Conservation (phyloP, 2,113 vertebrate species). For the Heterocephalus glaber region DNA sequence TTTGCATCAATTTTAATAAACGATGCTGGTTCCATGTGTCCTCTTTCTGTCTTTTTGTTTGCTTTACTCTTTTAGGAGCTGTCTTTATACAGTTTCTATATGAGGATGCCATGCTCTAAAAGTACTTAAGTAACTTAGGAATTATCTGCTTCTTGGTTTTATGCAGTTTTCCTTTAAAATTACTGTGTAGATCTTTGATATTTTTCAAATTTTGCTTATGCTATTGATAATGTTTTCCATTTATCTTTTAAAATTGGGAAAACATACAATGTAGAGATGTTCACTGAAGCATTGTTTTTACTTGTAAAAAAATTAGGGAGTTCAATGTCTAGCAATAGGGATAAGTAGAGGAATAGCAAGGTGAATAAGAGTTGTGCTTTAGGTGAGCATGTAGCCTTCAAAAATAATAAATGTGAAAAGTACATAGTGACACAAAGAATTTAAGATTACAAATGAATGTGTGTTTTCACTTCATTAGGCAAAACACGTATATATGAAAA, state of each 20-base stretch:
- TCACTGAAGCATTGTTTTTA: not conserved
- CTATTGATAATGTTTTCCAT: not conserved
- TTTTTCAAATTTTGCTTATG: not conserved
- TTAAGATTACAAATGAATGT: not conserved
- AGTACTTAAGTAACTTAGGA: not conserved
- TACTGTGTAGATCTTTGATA: not conserved
- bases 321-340: not conserved
- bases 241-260: not conserved
- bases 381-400: not conserved
- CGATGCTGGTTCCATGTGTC: not conserved
- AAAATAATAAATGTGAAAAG: not conserved
- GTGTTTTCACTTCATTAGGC: not conserved
- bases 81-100: not conserved
- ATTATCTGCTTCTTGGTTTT: not conserved
- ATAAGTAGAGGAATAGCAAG: not conserved
- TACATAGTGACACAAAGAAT: not conserved
- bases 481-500: not conserved
- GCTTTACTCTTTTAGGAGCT: not conserved
- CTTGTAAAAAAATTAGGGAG: not conserved
- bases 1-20: slow-evolving; percentile 5
- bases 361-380: not conserved
- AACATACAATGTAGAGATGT: not conserved
- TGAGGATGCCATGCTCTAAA: not conserved
- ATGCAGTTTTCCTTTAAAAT: not conserved
- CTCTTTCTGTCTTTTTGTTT: not conserved